These are phyloP conservation scores for Empis livida DNA, from an alignment of 2,888 invertebrate species.

Conservation along the genomic window DNA sequence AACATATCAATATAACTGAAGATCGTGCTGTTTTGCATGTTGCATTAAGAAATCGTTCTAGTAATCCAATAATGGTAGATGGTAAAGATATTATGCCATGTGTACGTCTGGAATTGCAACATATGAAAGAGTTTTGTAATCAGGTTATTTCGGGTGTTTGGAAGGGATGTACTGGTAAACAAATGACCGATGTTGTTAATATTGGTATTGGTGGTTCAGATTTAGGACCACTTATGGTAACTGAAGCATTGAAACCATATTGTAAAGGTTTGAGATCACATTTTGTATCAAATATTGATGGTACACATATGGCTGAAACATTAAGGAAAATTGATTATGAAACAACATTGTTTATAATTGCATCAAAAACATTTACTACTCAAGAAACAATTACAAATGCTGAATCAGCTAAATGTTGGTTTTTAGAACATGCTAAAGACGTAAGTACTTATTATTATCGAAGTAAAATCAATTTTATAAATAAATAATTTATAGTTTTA, in stretches of 20 bases:
- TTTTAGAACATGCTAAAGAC: slow-evolving; percentile 72
- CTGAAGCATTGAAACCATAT: slow-evolving; percentile 90
- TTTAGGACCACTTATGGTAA: slow-evolving; percentile 97
- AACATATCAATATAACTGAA: slow-evolving; percentile 96
- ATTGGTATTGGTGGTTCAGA: slow-evolving; percentile 99
- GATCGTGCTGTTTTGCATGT: slow-evolving; percentile 89
- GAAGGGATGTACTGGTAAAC: slow-evolving; percentile 79
- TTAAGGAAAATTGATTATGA: slow-evolving; percentile 82
- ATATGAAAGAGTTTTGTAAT: slow-evolving; percentile 89
- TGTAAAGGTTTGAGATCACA: slow-evolving; percentile 75
- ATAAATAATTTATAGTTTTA: too few relatives aligned
- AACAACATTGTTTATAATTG: slow-evolving; percentile 94
- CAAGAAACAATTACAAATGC: slow-evolving; percentile 99
- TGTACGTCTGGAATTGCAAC: slow-evolving; percentile 78
- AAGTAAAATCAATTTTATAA: too few relatives aligned
- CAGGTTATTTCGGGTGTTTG: slow-evolving; percentile 56
- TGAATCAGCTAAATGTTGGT: slow-evolving; percentile 93
- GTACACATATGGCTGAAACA: slow-evolving; percentile 92
- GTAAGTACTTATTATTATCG: too few relatives aligned
- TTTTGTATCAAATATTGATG: slow-evolving; percentile 99
- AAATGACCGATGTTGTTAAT: slow-evolving; percentile 94
- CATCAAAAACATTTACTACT: slow-evolving; percentile 98
- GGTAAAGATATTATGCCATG: slow-evolving; percentile 86
- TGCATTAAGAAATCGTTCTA: slow-evolving; percentile 72
- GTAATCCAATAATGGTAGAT: slow-evolving; percentile 60